Conservation (phyloP, 2,888 invertebrate species). For the Euzetes globulus region DNA sequence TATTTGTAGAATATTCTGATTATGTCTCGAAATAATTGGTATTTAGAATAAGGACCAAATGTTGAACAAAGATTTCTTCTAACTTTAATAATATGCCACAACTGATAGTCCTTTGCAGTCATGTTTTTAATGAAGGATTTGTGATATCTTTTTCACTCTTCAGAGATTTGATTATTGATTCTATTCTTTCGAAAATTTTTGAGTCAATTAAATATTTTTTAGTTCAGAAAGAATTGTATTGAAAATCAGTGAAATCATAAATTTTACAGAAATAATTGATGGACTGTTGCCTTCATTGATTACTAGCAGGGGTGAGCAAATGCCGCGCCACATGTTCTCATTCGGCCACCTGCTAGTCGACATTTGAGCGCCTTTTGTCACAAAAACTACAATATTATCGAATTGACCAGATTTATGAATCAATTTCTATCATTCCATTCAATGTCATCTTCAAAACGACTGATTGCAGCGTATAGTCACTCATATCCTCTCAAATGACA, state of each 20-base stretch:
- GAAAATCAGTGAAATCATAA: not conserved
- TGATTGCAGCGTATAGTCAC: not conserved
- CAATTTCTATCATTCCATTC: not conserved
- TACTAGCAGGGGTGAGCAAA: slow-evolving; percentile 3
- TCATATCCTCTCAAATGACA: slow-evolving; percentile 19
- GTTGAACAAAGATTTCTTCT: not conserved
- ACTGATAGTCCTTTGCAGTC: not conserved
- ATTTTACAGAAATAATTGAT: not conserved
- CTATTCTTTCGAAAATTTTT: not conserved
- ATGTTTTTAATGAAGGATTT: slow-evolving; percentile 2
- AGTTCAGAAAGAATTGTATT: not conserved
- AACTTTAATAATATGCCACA: not conserved
- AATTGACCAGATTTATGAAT: slow-evolving; percentile 8
- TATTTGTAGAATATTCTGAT: slow-evolving; percentile 7
- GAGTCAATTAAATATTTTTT: not conserved
- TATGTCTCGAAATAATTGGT: slow-evolving; percentile 17
- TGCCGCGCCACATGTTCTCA: slow-evolving; percentile 12
- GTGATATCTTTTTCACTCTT: slow-evolving; percentile 2
- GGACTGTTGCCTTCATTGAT: not conserved
- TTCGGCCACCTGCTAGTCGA: slow-evolving; percentile 27
- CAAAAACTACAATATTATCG: slow-evolving; percentile 9
- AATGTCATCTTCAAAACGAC: slow-evolving; percentile 19
- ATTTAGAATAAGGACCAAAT: not conserved
- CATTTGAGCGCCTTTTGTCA: not conserved
- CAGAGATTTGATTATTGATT: not conserved